These are phyloP conservation scores for Manduca sexta DNA, from an alignment of 1,140 invertebrate genomes.

Conservation along the genomic window DNA sequence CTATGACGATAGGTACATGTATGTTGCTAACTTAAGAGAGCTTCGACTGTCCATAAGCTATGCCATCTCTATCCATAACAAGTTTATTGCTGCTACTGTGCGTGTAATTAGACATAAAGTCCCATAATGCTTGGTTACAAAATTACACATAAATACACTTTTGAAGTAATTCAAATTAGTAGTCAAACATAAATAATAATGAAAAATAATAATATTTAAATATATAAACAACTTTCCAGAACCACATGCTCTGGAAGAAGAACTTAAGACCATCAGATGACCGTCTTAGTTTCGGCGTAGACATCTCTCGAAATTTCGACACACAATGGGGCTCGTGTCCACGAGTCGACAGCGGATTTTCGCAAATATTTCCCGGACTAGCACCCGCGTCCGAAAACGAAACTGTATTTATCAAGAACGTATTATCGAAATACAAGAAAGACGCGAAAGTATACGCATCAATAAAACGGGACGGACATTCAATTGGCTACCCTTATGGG, in stretches of 20 bases:
- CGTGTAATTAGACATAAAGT: too few relatives aligned
- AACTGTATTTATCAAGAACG: slow-evolving; percentile 39
- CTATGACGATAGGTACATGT: too few relatives aligned
- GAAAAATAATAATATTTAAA: too few relatives aligned
- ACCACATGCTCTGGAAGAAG: slow-evolving; percentile 37
- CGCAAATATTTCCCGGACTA: slow-evolving; percentile 33
- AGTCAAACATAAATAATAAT: too few relatives aligned
- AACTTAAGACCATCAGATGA: slow-evolving; percentile 27
- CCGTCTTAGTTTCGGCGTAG: slow-evolving; percentile 35
- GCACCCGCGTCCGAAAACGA: slow-evolving; percentile 41
- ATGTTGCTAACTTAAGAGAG: too few relatives aligned
- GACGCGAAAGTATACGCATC: slow-evolving; percentile 48
- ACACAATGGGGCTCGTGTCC: slow-evolving; percentile 34
- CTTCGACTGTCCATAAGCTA: too few relatives aligned
- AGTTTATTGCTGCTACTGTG: too few relatives aligned
- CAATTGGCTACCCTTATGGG: slow-evolving; percentile 43
- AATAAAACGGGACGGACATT: slow-evolving; percentile 45
- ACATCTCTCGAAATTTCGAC: slow-evolving; percentile 52
- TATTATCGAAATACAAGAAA: slow-evolving; percentile 38
- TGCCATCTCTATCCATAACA: too few relatives aligned
- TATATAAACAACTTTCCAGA: neutral
- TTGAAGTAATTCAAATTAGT: too few relatives aligned
- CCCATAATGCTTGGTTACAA: too few relatives aligned
- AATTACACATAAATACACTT: too few relatives aligned
- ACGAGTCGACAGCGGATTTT: slow-evolving; percentile 25